Base-by-base conservation (phyloP, 2,113 vertebrate genomes). In the Phoxinus phoxinus region DNA sequence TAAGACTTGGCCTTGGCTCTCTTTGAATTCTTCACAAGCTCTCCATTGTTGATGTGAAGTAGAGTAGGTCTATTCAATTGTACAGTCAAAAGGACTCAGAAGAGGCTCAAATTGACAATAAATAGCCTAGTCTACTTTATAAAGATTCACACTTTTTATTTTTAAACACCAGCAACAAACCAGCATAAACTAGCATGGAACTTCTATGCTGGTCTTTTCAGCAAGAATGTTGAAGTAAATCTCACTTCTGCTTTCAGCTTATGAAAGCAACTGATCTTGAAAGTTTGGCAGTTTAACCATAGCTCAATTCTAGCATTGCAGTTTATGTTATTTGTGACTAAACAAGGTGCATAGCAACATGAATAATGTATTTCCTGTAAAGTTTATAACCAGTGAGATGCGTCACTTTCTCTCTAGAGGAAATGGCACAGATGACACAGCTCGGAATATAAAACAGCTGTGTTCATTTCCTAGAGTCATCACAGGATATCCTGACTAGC, bases 401-500 rank as follows among this genome's bases (percentile, higher is more conserved):
- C 30, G 83, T 84, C 86, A 86, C 86, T 89, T 87, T 85, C 76
- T 75, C 74, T 12, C 1, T 88, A 71, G 84, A 90, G 87, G 87
- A 86, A 83, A 78, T 35, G 83, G 84, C 87, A 89, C 84, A 89
- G 86, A 92, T 87, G 86, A 41, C 67, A 89, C 59, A 27, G 2
- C 72, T 84, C 75, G 86, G 88, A 89, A 90, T 37, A 69, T 89
- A 56, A 84, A 92, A 85, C 91, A 93, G 91, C 90, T 93, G 92
- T 76, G 86, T 85, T 93, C 81, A 88, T 93, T 94, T 94, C 92
- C 92, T 91, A 84, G 32, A 27, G 84, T 84, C 85, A 71, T 73
- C 51, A 53, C 78, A 89, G 91, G 91, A 94, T 90, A 89, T 93
- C 92, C 92, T 93, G 89, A 46, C 71, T 75, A 78, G 44, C 4